A percentile compares a stretch with the other conserved stretches of the same genome.
phyloP scores from a whole-genome alignment of 2,113 vertebrate species.

The Hydrochoerus hydrochaeris region DNA sequence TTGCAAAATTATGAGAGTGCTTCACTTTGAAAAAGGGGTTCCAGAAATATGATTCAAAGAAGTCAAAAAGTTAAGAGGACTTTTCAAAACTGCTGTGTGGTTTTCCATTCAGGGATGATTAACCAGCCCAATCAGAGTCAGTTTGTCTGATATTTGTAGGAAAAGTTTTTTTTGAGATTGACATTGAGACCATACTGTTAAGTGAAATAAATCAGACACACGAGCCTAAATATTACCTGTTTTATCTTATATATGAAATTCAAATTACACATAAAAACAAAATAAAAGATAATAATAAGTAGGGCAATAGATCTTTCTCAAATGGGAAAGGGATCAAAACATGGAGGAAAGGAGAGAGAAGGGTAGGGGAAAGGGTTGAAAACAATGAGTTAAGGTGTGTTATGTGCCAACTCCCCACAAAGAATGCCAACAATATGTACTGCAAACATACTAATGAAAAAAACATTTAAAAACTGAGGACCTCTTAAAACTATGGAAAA shows the following conservation, averaged over 20 bases:
- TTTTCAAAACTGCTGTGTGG: slow-evolving; percentile 75
- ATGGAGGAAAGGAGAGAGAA: background rate
- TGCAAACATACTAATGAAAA: background rate
- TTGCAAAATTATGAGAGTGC: slow-evolving; percentile 82
- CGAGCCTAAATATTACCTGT: background rate
- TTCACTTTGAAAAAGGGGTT: slow-evolving; percentile 83
- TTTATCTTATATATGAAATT: background rate
- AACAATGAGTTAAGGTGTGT: background rate
- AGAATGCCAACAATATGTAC: background rate
- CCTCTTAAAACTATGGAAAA: slow-evolving; percentile 85
- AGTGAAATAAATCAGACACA: background rate
- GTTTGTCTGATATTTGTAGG: slow-evolving; percentile 85
- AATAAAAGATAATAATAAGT: background rate
- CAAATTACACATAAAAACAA: background rate
- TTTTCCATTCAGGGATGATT: slow-evolving; percentile 85
- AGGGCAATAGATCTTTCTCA: background rate
- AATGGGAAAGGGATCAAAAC: background rate
- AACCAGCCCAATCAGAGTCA: slow-evolving; percentile 82
- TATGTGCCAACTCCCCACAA: background rate
- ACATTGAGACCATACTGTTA: background rate
- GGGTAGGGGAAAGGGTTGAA: background rate
- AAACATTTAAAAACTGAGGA: slow-evolving; percentile 80
- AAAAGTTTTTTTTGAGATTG: slow-evolving; percentile 82
- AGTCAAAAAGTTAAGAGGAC: slow-evolving; percentile 82
- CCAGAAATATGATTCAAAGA: slow-evolving; percentile 81